Evolutionary conservation across 2,888 invertebrate genomes (phyloP), one percentile per base, ranked within the genome.

Genomic region (Oligia latruncula): DNA sequence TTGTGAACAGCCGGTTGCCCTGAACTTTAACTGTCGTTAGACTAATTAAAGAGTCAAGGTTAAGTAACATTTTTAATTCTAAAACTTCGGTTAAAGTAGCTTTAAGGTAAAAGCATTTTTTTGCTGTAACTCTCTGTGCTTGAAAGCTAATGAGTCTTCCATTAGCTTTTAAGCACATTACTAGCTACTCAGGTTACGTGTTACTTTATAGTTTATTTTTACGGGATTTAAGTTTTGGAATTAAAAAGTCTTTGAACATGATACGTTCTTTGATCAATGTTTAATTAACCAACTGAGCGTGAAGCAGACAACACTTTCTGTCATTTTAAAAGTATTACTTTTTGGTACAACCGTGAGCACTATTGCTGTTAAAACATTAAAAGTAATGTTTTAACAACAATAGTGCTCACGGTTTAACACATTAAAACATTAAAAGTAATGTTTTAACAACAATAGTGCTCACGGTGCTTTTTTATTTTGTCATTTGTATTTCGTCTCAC

Each of bases 1-100:
- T 80, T 73, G 11, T 29, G 62, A 58, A 62, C 2, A 74, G 55
- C 62, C 49, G 67, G 55, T 71, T 74, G 1, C 79, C 67, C 80
- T n/a, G 62, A 67, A 71, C 15, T 71, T 87, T 74, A 80, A 82
- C 66, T 20, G 23, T 70, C 29, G 82, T 77, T 81, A 71, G 40
- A 70, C n/a, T 75, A 74, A 82, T 72, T 13, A 1, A 76, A n/a
- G 23, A 52, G 15, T 60, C 20, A 52, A 66, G 40, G 40, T 11
- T 40, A 17, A 40, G n/a, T 58, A 58, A 65, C 0, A 9, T 52
- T 46, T 64, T 1, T 0, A n/a, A 64, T 62, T 67, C 2, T 4
- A 58, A 52, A 62, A 29, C 29, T 17, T 40, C 46, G 23, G 23
- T 29, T 40, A 49, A 65, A 2, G 65, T 35, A 13, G 65, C 20